Percentiles rank a stretch among this genome's conserved stretches.
Conservation (phyloP, 2,888 invertebrate genomes). For the Melinopterus prodromus region DNA sequence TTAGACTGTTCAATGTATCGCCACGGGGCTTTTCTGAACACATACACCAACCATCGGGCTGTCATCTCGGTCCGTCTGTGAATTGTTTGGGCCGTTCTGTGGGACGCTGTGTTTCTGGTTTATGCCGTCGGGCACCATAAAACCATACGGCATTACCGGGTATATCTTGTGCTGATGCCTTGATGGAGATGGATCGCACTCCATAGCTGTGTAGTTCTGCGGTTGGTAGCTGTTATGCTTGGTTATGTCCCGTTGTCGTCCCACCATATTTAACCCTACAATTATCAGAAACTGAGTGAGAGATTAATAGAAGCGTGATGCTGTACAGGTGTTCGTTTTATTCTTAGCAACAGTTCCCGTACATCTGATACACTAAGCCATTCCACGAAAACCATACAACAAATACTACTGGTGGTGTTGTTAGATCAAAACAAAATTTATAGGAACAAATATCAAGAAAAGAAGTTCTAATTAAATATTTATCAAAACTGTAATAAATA, state of each 20-base stretch:
- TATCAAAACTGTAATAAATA: too few relatives aligned
- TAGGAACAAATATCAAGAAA: too few relatives aligned
- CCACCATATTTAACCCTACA: constrained; percentile 62
- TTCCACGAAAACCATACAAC: not conserved
- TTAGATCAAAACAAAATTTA: too few relatives aligned
- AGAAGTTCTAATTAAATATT: too few relatives aligned
- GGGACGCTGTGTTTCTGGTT: constrained; percentile 47
- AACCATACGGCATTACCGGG: constrained; percentile 58
- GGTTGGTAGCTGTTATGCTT: constrained; percentile 50
- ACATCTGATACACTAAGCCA: not conserved
- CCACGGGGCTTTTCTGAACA: constrained; percentile 92
- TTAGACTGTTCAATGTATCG: constrained; percentile 73
- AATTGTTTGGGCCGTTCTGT: constrained; percentile 53
- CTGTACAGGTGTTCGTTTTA: constrained; percentile 10
- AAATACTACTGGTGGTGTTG: not conserved
- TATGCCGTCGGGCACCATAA: constrained; percentile 53
- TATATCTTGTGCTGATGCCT: constrained; percentile 56
- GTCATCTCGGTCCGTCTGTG: constrained; percentile 68
- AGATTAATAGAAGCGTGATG: constrained; percentile 11
- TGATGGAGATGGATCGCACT: constrained; percentile 76
- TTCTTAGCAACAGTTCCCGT: not conserved
- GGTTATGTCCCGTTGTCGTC: constrained; percentile 55
- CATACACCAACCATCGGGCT: constrained; percentile 90
- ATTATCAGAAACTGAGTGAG: not conserved
- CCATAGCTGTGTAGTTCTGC: constrained; percentile 69